These are phyloP conservation scores for Philaenus spumarius DNA, from an alignment of 1,140 invertebrate genomes.

Conservation along the genomic window DNA sequence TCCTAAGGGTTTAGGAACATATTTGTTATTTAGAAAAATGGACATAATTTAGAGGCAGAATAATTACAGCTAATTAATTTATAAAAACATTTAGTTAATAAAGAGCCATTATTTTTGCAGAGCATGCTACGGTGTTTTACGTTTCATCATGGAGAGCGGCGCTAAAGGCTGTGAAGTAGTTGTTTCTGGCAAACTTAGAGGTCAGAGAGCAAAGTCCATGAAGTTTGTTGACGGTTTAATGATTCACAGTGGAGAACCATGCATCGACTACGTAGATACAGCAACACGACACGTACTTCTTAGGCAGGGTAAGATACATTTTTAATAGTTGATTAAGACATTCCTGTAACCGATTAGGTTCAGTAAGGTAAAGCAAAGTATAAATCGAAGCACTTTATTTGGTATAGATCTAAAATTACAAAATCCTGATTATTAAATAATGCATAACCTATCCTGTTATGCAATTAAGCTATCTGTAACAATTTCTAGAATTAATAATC, in stretches of 20 bases:
- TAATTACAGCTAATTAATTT: no score
- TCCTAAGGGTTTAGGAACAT: no score
- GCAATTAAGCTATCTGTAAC: no score
- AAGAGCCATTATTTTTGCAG: constrained; percentile 50
- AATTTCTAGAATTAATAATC: no score
- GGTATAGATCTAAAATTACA: no score
- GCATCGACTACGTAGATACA: constrained; percentile 96
- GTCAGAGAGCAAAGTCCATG: constrained; percentile 99
- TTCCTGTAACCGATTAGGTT: background rate
- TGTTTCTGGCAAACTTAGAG: constrained; percentile 96
- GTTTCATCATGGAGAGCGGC: constrained; percentile 99
- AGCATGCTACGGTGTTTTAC: constrained; percentile 97
- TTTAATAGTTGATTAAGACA: no score
- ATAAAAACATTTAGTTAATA: no score
- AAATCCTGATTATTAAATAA: no score
- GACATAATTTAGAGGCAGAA: no score
- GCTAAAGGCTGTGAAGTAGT: constrained; percentile 97
- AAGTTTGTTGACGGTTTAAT: constrained; percentile 99
- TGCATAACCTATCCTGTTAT: no score
- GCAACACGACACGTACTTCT: constrained; percentile 96
- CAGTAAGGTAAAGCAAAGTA: background rate
- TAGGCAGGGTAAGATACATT: constrained; percentile 65
- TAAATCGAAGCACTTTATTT: background rate
- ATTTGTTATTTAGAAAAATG: no score
- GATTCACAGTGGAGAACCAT: constrained; percentile 99